Conservation (phyloP, 2,888 invertebrate species). For the Acheta domesticus region DNA sequence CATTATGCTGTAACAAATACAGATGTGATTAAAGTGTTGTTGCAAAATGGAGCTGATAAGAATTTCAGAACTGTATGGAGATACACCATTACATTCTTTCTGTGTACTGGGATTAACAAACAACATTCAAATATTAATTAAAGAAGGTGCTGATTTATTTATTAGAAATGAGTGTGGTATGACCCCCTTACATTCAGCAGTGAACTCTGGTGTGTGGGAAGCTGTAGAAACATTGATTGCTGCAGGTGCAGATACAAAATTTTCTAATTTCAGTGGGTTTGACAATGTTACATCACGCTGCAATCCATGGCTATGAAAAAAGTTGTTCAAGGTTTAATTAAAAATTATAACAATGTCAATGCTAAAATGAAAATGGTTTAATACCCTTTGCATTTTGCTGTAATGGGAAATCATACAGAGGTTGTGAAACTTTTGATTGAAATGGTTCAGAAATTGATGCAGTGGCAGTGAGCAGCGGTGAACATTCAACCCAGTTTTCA, state of each 20-base stretch:
- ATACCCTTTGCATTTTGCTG: constrained; percentile 33
- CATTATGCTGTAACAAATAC: constrained; percentile 29
- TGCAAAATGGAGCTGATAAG: constrained; percentile 28
- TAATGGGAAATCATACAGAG: constrained; percentile 19
- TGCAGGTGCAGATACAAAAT: not conserved
- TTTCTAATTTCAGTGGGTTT: constrained; percentile 33
- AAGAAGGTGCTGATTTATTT: constrained; percentile 26
- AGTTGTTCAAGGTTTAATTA: constrained; percentile 36
- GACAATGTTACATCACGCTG: constrained; percentile 42
- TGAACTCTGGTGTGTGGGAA: not conserved
- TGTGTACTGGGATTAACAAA: not conserved
- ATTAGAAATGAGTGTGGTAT: not conserved
- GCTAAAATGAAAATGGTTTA: constrained; percentile 22
- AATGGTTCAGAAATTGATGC: constrained; percentile 29
- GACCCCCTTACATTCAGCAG: constrained; percentile 19
- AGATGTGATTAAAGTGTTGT: constrained; percentile 23
- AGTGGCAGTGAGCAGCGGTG: not conserved
- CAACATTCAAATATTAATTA: constrained; percentile 32
- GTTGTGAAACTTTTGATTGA: constrained; percentile 21
- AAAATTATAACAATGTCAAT: constrained; percentile 35
- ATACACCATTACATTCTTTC: not conserved
- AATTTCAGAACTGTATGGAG: constrained; percentile 31
- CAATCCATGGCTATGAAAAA: constrained; percentile 39
- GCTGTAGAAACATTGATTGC: not conserved
- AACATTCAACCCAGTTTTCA: no score